Percentiles rank a stretch among this genome's conserved stretches.
These are phyloP conservation scores for Rousettus leschenaultii DNA, from an alignment of 2,113 vertebrate species.

Conservation along the genomic window DNA sequence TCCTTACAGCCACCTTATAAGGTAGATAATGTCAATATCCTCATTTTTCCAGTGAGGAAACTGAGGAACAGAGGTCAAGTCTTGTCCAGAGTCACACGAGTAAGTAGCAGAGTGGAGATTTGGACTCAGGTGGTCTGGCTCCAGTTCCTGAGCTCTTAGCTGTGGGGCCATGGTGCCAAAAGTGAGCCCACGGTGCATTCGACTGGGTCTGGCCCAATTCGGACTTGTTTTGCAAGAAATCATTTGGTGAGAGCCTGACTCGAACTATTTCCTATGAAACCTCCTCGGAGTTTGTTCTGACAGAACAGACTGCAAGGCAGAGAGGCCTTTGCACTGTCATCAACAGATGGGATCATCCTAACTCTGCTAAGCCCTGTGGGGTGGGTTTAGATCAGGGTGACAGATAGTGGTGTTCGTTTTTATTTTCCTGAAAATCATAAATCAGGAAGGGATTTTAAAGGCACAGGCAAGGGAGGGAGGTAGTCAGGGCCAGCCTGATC, in stretches of 20 bases:
- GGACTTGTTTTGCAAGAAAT: constrained; percentile 18
- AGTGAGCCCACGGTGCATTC: neutral
- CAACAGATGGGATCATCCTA: neutral
- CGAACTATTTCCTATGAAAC: constrained; percentile 38
- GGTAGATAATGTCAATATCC: neutral
- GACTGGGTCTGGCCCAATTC: neutral
- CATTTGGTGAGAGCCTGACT: neutral
- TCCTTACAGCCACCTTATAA: neutral
- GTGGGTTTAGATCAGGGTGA: neutral
- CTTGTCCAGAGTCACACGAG: neutral
- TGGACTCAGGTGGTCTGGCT: neutral
- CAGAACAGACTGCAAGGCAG: neutral
- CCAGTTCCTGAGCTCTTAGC: neutral
- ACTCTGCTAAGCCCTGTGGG: neutral
- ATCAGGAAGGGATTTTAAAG: neutral
- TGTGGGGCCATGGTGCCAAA: neutral
- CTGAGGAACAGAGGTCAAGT: neutral
- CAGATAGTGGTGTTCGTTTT: neutral
- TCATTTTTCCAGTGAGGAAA: neutral
- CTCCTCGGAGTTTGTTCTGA: constrained; percentile 5
- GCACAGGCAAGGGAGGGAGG: neutral
- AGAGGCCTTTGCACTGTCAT: neutral
- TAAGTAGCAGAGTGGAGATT: neutral
- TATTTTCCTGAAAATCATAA: neutral
- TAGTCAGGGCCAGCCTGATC: neutral